Evolutionary conservation across 2,797 vertebrate genomes (phyloP).

Genomic region (Lophotriccus pileatus): DNA sequence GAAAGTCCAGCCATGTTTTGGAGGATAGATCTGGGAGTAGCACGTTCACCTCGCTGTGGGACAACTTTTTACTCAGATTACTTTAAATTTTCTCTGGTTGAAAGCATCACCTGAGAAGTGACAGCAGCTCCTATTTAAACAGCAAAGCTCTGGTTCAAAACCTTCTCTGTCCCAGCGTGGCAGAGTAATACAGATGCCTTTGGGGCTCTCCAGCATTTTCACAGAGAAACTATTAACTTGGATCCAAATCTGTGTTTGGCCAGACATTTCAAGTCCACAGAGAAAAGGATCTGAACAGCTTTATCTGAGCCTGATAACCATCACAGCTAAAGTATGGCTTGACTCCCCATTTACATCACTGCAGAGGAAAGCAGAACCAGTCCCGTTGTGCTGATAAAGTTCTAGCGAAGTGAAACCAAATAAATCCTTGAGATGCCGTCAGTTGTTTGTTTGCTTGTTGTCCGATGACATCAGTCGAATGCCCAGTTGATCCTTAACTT

Average conservation of each 20-base stretch:
- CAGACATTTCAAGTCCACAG: constrained; percentile 33
- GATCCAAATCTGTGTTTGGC: constrained; percentile 46
- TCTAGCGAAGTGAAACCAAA: constrained; percentile 21
- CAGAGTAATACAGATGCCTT: constrained; percentile 16
- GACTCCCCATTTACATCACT: constrained; percentile 36
- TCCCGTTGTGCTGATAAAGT: background rate
- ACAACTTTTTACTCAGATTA: background rate
- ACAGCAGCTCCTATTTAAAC: background rate
- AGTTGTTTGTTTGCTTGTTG: constrained; percentile 35
- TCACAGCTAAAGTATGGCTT: constrained; percentile 2
- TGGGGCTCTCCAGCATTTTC: constrained; percentile 40
- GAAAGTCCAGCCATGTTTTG: background rate
- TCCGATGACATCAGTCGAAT: background rate
- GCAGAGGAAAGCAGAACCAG: background rate
- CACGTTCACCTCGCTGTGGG: rapidly evolving
- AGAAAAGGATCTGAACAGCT: constrained; percentile 48
- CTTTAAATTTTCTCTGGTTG: background rate
- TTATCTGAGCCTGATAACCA: constrained; percentile 51
- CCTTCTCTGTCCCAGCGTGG: background rate
- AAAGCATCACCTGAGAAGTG: background rate
- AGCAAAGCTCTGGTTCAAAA: background rate
- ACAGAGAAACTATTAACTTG: constrained; percentile 54
- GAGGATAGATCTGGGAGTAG: background rate
- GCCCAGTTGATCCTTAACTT: constrained; percentile 4
- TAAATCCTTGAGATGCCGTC: background rate